Percentiles rank a stretch among this genome's conserved stretches.
Conservation (phyloP, 2,797 vertebrate genomes). For the Halcyon chelicuti region DNA sequence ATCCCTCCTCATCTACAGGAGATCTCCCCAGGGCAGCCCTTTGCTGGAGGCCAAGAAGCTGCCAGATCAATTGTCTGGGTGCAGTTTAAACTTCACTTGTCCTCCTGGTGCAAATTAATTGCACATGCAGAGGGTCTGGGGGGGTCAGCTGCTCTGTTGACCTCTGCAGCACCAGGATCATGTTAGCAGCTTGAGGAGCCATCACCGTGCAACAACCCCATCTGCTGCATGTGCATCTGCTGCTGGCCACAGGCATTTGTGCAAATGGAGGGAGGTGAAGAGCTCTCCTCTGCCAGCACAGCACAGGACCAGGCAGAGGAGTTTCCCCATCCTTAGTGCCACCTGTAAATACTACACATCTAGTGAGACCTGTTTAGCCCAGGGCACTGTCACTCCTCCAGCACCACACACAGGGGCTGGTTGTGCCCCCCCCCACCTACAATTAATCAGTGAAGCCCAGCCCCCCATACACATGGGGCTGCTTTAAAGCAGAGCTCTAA, state of each 20-base stretch:
- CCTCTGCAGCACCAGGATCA: background rate
- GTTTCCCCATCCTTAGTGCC: background rate
- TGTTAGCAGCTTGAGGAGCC: background rate
- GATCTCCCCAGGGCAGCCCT: background rate
- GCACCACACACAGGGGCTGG: background rate
- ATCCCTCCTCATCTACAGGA: background rate
- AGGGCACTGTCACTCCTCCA: background rate
- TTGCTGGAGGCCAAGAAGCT: background rate
- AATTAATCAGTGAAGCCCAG: background rate
- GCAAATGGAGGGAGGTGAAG: background rate
- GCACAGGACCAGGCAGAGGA: background rate
- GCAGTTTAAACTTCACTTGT: background rate
- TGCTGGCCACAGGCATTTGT: background rate
- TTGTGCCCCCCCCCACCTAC: background rate
- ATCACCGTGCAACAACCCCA: rapidly evolving
- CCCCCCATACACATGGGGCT: no score
- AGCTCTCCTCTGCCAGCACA: background rate
- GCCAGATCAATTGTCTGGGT: background rate
- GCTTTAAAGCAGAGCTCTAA: background rate
- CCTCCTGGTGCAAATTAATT: background rate
- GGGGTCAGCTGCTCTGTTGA: background rate
- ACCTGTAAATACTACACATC: background rate
- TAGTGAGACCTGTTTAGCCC: background rate
- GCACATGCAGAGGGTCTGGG: rapidly evolving
- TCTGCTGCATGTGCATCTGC: rapidly evolving